Base-by-base conservation (phyloP, 2,113 vertebrate species). In the Bufo bufo region DNA sequence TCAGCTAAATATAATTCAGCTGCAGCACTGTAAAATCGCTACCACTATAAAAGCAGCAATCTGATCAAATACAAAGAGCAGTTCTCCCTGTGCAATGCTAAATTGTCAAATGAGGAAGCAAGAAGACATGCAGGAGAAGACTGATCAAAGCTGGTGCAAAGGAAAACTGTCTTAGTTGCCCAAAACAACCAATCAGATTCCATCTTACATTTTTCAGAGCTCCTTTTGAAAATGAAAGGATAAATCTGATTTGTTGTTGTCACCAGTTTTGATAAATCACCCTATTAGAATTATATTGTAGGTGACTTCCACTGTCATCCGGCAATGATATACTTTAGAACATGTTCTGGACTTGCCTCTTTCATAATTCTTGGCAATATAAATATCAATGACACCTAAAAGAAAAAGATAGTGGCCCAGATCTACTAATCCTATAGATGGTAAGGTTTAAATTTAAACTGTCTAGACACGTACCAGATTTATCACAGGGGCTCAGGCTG, bases 1-100 rank as follows among this genome's bases (percentile, higher is more conserved):
- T 61, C 82, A 84, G 87, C 78, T 89, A 78, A 89, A 89, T 84
- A 82, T 82, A 78, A 78, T 84, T 52, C 47, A 66, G 77, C 75
- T 49, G 33, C 58, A 45, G 61, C 74, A 1, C 49, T 69, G 59
- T 77, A 82, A 69, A 77, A 89, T 84, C 72, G 63, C 66, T 78
- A 43, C 59, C 72, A 47, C 50, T 58, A 77, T 66, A 84, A 82
- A 78, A 69, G 82, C 33, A 59, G 56, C 81, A n/a, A 49, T 43
- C 69, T 58, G 43, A 83, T 17, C 52, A 87, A 79, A n/a, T 58
- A 59, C 20, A 19, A 81, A 54, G 33, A 65, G 23, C 23, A 86
- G 33, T 19, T 8, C 4, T 78, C 74, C 23, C 63, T 3, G 23
- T 33, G 81, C 61, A 83, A 69, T 52, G 47, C n/a, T 52, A n/a